phyloP scores from a whole-genome alignment of 2,113 vertebrate species.

The Eleginops maclovinus region DNA sequence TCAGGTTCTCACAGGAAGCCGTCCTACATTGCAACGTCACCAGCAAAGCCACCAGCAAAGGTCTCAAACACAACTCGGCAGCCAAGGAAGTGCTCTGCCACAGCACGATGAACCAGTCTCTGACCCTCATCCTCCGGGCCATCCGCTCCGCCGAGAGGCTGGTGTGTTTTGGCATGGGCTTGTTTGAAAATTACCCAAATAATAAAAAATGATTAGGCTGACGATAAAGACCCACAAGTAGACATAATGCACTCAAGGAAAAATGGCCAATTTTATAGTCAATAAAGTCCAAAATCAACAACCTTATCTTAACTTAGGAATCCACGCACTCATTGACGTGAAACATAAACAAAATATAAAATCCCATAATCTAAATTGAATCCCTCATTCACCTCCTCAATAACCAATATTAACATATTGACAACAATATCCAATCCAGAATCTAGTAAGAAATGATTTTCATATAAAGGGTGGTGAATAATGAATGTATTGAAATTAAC shows the following conservation, averaged over 20 bases:
- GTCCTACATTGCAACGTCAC: constrained; percentile 47
- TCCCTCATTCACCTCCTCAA: background rate
- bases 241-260: background rate
- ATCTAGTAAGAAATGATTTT: background rate
- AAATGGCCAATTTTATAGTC: constrained; percentile 8
- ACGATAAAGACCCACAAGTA: background rate
- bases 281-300: constrained; percentile 8
- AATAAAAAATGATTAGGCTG: constrained; percentile 78
- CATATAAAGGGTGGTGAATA: background rate
- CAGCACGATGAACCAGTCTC: constrained; percentile 83
- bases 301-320: background rate
- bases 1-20: constrained; percentile 81
- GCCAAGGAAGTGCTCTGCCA: constrained; percentile 77
- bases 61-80: constrained; percentile 6
- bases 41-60: constrained; percentile 41
- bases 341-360: no score
- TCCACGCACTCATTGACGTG: background rate
- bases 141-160: constrained; percentile 90
- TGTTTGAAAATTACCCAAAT: constrained; percentile 88
- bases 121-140: constrained; percentile 88
- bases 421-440: background rate
- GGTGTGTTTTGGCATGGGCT: constrained; percentile 88
- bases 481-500: constrained; percentile 49
- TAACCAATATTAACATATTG: background rate
- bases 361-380: background rate